Conservation (phyloP, 35 echinoderm and acorn worm species). For the Ophiothrix spiculata region DNA sequence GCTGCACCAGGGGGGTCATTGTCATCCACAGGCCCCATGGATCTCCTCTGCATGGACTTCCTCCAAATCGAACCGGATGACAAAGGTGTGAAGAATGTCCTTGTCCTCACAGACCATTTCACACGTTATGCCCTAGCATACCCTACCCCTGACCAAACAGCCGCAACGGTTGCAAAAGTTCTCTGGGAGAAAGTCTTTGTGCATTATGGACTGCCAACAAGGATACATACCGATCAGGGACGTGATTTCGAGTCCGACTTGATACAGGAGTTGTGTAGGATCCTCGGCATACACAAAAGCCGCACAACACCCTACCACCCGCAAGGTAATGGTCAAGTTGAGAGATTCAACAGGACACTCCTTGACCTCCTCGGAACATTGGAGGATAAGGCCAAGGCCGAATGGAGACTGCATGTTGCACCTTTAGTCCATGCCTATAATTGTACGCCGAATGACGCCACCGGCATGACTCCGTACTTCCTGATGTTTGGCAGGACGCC, state of each 20-base stretch:
- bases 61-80: constrained; percentile 38
- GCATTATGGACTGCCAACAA: constrained; percentile 29
- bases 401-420: constrained; percentile 50
- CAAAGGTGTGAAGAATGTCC: constrained; percentile 30
- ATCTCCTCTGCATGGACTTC: constrained; percentile 59
- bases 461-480: constrained; percentile 56
- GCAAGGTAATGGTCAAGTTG: no score
- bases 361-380: constrained; percentile 59
- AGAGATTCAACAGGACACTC: constrained; percentile 55
- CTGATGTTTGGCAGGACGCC: constrained; percentile 30
- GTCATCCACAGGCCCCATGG: constrained; percentile 38
- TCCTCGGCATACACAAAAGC: constrained; percentile 34
- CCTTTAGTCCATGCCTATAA: constrained; percentile 68
- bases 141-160: constrained; percentile 37
- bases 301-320: no score
- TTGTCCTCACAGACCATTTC: constrained; percentile 59
- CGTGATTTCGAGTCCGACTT: constrained; percentile 30
- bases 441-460: constrained; percentile 43
- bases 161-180: constrained; percentile 36
- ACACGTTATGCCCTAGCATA: constrained; percentile 40
- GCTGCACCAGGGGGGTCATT: constrained; percentile 38
- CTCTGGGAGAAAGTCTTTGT: constrained; percentile 54
- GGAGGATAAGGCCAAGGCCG: constrained; percentile 19
- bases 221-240: constrained; percentile 41
- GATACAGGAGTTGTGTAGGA: constrained; percentile 31